phyloP scores from a whole-genome alignment of 2,888 invertebrate genomes.

The Hermodice carunculata region DNA sequence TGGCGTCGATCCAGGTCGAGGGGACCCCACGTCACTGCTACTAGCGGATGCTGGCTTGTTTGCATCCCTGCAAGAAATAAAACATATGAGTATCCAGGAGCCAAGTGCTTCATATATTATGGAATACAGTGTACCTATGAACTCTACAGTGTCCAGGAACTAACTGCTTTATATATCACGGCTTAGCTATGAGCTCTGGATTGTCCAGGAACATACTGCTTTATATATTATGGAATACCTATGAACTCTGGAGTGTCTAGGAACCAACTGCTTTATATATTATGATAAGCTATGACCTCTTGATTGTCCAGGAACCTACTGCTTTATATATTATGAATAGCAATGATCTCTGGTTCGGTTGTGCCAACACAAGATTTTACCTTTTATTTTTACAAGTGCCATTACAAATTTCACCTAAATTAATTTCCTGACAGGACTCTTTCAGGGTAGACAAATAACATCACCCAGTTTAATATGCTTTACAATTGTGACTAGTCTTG shows the following conservation, averaged over 20 bases:
- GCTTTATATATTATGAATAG: background rate
- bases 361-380: background rate
- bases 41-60: slow-evolving; percentile 24
- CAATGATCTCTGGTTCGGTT: background rate
- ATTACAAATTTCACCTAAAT: too few relatives aligned
- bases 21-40: slow-evolving; percentile 32
- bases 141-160: too few relatives aligned
- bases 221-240: background rate
- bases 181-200: background rate
- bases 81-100: too few relatives aligned
- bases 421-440: too few relatives aligned
- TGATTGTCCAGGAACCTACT: too few relatives aligned
- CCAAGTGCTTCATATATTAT: background rate
- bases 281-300: background rate
- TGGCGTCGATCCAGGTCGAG: slow-evolving; percentile 15
- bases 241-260: background rate
- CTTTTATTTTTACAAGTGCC: too few relatives aligned
- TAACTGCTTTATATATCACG: background rate
- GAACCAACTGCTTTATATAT: background rate
- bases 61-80: slow-evolving; percentile 24
- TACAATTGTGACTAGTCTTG: too few relatives aligned
- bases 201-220: background rate
- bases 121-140: background rate
- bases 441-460: too few relatives aligned
- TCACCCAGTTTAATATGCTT: too few relatives aligned